Evolutionary conservation across 2,888 invertebrate genomes (phyloP).

Genomic region (Syrista parreyssii): DNA sequence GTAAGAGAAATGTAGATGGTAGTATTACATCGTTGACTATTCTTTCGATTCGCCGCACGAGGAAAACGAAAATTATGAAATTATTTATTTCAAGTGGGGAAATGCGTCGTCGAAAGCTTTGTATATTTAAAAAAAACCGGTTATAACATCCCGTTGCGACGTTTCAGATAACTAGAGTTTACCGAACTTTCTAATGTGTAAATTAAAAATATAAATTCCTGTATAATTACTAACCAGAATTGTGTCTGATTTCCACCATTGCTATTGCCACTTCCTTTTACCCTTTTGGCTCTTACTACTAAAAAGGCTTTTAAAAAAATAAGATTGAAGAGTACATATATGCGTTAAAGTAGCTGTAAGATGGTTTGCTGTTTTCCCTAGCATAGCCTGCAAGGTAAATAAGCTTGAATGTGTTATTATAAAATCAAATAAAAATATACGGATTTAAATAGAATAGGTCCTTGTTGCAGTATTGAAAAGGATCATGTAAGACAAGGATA

Average conservation of each 20-base stretch:
- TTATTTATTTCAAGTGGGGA: constrained; percentile 49
- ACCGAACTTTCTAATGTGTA: constrained; percentile 54
- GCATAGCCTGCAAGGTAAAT: not conserved
- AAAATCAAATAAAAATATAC: not conserved
- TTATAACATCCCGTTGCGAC: constrained; percentile 44
- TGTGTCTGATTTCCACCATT: not conserved
- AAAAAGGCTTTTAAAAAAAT: not conserved
- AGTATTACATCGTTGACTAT: constrained; percentile 44
- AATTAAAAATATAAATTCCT: constrained; percentile 51
- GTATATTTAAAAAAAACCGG: constrained; percentile 56
- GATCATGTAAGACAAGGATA: not conserved
- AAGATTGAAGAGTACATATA: not conserved
- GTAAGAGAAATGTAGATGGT: constrained; percentile 41
- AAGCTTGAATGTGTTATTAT: not conserved
- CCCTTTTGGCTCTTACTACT: not conserved
- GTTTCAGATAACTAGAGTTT: constrained; percentile 56
- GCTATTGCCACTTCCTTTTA: not conserved
- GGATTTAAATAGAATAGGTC: not conserved
- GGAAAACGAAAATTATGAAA: constrained; percentile 39
- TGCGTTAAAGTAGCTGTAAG: not conserved
- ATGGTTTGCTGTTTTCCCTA: not conserved
- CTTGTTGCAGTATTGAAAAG: not conserved
- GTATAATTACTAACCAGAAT: constrained; percentile 44
- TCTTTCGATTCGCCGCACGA: constrained; percentile 38
- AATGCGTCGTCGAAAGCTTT: constrained; percentile 41